phyloP scores from a whole-genome alignment of 2,113 vertebrate species.

The Halichoeres trimaculatus region DNA sequence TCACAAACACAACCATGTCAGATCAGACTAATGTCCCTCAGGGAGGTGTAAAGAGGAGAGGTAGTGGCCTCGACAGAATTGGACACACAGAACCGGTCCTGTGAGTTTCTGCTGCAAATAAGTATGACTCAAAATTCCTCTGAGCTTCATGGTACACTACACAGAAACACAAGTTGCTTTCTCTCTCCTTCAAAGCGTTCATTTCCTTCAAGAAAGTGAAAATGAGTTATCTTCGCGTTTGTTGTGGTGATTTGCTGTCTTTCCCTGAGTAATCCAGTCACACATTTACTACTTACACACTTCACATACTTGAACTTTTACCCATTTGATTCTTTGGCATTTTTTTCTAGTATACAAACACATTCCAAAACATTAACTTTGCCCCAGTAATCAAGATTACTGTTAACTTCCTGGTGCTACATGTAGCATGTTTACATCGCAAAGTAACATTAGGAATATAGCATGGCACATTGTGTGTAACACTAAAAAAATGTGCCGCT shows the following conservation, averaged over 20 bases:
- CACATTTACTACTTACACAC: neutral
- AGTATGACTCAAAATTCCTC: conserved; percentile 64
- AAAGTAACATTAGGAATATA: no score
- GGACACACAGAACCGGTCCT: conserved; percentile 65
- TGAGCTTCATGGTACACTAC: conserved; percentile 54
- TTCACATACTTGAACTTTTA: neutral
- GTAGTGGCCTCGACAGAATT: conserved; percentile 52
- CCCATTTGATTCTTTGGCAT: neutral
- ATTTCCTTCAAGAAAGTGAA: conserved; percentile 34
- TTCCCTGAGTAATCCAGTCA: neutral
- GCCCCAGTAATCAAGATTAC: no score
- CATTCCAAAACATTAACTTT: no score
- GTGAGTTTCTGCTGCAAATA: conserved; percentile 44
- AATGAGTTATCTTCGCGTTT: conserved; percentile 14
- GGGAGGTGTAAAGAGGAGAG: conserved; percentile 38
- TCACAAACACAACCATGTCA: conserved; percentile 34
- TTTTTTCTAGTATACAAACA: no score
- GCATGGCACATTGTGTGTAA: no score
- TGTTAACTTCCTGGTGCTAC: no score
- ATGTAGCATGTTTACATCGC: no score
- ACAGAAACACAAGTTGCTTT: conserved; percentile 49
- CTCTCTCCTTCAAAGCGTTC: conserved; percentile 7
- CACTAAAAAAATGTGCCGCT: no score
- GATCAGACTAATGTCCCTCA: conserved; percentile 32
- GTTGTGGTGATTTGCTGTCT: conserved; percentile 16